A percentile compares a stretch with the other conserved stretches of the same genome.
These are phyloP conservation scores for Drosophila engyochracea DNA, from an alignment of 2,888 invertebrate species.

Conservation along the genomic window DNA sequence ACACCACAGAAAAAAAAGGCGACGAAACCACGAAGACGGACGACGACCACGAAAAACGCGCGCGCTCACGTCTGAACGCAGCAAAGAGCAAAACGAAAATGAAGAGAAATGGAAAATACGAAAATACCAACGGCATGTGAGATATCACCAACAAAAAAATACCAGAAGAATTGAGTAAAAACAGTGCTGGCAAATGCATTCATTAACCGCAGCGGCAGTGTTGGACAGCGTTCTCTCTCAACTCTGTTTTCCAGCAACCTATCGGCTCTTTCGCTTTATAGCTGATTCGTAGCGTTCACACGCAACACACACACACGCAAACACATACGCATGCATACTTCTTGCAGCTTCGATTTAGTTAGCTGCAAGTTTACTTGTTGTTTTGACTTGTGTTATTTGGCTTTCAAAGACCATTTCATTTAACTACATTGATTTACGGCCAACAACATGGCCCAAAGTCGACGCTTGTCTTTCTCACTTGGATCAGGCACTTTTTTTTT, in stretches of 20 bases:
- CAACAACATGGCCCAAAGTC: not conserved
- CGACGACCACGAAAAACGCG: constrained; percentile 48
- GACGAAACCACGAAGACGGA: constrained; percentile 49
- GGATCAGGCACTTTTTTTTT: not conserved
- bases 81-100: constrained; percentile 63
- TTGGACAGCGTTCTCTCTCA: constrained; percentile 15
- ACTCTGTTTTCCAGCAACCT: constrained; percentile 43
- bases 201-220: constrained; percentile 18
- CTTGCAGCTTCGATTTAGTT: constrained; percentile 18
- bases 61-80: constrained; percentile 61
- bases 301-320: constrained; percentile 25
- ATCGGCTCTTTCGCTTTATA: constrained; percentile 31
- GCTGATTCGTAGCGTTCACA: constrained; percentile 32
- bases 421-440: not conserved
- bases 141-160: constrained; percentile 37
- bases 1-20: constrained; percentile 37
- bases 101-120: constrained; percentile 58
- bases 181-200: constrained; percentile 38
- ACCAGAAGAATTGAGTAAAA: constrained; percentile 24
- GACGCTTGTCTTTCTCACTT: not conserved
- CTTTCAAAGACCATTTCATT: constrained; percentile 6
- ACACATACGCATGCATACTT: constrained; percentile 7
- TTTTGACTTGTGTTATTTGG: constrained; percentile 51
- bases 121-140: constrained; percentile 48
- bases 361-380: constrained; percentile 38